phyloP scores from a whole-genome alignment of 2,797 vertebrate species.

The Enteromius trimaculatus region DNA sequence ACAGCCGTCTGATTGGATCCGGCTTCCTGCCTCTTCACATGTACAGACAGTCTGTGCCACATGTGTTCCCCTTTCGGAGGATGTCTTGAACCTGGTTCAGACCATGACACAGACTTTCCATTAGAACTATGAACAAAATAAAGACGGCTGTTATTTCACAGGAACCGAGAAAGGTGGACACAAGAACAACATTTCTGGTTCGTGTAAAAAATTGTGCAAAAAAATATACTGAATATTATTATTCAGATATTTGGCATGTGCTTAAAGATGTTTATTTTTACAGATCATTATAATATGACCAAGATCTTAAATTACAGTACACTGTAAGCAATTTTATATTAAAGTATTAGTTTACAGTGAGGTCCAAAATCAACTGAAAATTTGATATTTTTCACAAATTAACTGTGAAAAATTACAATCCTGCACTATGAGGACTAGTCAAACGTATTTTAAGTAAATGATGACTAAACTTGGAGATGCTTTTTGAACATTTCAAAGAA shows the following conservation, averaged over 20 bases:
- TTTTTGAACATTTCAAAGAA: not conserved
- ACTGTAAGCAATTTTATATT: not conserved
- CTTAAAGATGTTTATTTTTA: slow-evolving; percentile 1
- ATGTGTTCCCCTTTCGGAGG: slow-evolving; percentile 94
- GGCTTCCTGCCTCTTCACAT: slow-evolving; percentile 95
- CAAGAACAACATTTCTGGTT: slow-evolving; percentile 75
- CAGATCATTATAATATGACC: not conserved
- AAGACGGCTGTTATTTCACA: slow-evolving; percentile 86
- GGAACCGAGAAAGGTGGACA: slow-evolving; percentile 76
- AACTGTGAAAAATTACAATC: not conserved
- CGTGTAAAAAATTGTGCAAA: slow-evolving; percentile 63
- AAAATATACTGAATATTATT: slow-evolving; percentile 36
- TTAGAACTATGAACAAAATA: slow-evolving; percentile 99
- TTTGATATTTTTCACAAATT: not conserved
- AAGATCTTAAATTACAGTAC: not conserved
- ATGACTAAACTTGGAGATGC: not conserved
- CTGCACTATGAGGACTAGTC: not conserved
- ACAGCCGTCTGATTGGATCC: slow-evolving; percentile 98
- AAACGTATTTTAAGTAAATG: not conserved
- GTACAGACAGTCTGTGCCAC: slow-evolving; percentile 99
- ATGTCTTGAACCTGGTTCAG: slow-evolving; percentile 99
- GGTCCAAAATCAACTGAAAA: slow-evolving; percentile 15
- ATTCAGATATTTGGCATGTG: slow-evolving; percentile 21
- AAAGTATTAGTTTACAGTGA: not conserved
- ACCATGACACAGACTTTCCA: slow-evolving; percentile 99